Evolutionary conservation across 2,888 invertebrate genomes (phyloP).

Genomic region (Tenodera sinensis): DNA sequence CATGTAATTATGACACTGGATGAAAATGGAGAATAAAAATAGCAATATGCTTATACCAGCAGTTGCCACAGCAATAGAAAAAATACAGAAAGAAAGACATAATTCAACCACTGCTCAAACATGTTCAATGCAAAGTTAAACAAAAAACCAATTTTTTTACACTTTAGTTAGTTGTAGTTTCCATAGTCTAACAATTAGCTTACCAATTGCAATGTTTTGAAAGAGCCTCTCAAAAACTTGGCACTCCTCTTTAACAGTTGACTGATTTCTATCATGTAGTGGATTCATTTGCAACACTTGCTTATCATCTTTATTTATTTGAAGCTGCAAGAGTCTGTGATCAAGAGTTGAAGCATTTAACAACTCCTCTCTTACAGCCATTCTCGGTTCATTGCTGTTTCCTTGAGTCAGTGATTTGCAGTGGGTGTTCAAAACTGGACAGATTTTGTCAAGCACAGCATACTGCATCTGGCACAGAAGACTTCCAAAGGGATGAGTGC

Average conservation of each 20-base stretch:
- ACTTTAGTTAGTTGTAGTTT: too few species aligned
- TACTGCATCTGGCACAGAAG: slow-evolving; percentile 20
- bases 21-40: too few species aligned
- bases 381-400: not conserved
- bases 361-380: not conserved
- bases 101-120: not conserved
- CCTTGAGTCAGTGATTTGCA: not conserved
- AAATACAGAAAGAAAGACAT: not conserved
- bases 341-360: not conserved
- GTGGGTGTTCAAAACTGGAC: slow-evolving; percentile 4
- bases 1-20: too few species aligned
- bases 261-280: not conserved
- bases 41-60: too few species aligned
- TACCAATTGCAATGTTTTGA: slow-evolving; percentile 13
- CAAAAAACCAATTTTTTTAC: not conserved
- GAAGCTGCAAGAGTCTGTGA: not conserved
- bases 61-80: too few species aligned
- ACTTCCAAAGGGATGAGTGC: slow-evolving; percentile 10
- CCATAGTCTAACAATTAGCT: not conserved
- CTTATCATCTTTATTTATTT: not conserved
- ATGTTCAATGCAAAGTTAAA: not conserved
- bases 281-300: not conserved
- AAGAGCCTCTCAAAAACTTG: slow-evolving; percentile 3
- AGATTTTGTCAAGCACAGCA: slow-evolving; percentile 15
- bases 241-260: not conserved